These are phyloP conservation scores for Diplolepis rosae DNA, from an alignment of 2,888 invertebrate genomes.

Conservation along the genomic window DNA sequence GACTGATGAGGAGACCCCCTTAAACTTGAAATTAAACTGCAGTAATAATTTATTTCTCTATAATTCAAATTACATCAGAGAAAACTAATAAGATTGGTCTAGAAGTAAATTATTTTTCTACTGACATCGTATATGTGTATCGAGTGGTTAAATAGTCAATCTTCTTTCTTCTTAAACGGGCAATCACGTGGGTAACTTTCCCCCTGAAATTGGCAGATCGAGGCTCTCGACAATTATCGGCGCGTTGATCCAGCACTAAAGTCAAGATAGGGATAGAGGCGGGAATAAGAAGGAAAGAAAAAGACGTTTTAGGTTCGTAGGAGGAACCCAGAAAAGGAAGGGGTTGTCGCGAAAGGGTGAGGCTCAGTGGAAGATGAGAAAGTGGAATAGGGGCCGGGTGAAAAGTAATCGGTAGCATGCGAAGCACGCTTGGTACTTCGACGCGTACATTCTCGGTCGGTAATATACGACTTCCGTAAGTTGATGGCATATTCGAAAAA, in stretches of 20 bases:
- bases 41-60: no score
- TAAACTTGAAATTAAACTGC: no score
- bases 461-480: constrained; percentile 68
- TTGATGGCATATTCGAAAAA: constrained; percentile 71
- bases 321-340: constrained; percentile 38
- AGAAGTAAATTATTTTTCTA: constrained; percentile 20
- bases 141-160: constrained; percentile 26
- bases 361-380: constrained; percentile 16
- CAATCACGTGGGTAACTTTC: constrained; percentile 24
- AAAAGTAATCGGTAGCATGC: constrained; percentile 65
- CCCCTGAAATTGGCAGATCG: constrained; percentile 24
- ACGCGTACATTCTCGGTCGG: constrained; percentile 59
- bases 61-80: no score
- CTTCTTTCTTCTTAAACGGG: constrained; percentile 28
- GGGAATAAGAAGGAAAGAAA: constrained; percentile 41
- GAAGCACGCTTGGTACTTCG: constrained; percentile 59
- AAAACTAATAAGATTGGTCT: no score
- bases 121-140: background rate
- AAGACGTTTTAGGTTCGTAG: constrained; percentile 31
- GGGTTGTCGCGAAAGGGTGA: constrained; percentile 37
- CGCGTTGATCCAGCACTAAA: constrained; percentile 50
- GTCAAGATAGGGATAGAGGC: constrained; percentile 46
- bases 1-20: no score
- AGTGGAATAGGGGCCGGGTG: constrained; percentile 41
- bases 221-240: constrained; percentile 38